Percentiles rank a stretch among this genome's conserved stretches.
Conservation (phyloP, 2,888 invertebrate genomes). For the Blastobasis adustella region DNA sequence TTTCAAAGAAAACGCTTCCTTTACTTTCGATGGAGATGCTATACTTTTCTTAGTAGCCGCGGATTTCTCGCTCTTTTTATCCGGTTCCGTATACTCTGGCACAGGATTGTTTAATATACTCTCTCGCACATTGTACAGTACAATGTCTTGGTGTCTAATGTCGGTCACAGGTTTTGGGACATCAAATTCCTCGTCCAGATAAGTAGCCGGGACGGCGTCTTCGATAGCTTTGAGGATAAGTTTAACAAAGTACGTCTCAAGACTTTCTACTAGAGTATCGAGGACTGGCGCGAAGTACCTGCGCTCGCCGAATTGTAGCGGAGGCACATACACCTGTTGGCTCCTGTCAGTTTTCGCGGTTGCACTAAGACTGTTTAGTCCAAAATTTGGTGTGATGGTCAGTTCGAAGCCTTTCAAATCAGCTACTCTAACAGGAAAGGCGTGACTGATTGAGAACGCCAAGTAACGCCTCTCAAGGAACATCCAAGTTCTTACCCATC, state of each 20-base stretch:
- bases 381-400: slow-evolving; percentile 30
- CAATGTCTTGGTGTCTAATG: slow-evolving; percentile 51
- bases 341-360: slow-evolving; percentile 28
- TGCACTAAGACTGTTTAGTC: slow-evolving; percentile 17
- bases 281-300: slow-evolving; percentile 48
- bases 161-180: slow-evolving; percentile 43
- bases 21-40: too few species aligned
- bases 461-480: slow-evolving; percentile 53
- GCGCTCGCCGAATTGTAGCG: slow-evolving; percentile 38
- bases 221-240: slow-evolving; percentile 43
- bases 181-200: slow-evolving; percentile 44
- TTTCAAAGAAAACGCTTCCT: too few species aligned
- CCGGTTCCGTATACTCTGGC: slow-evolving; percentile 1
- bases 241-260: slow-evolving; percentile 23
- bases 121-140: slow-evolving; percentile 37
- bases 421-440: slow-evolving; percentile 44
- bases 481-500: slow-evolving; percentile 61
- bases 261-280: slow-evolving; percentile 22
- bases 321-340: slow-evolving; percentile 40
- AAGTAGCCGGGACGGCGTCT: slow-evolving; percentile 38
- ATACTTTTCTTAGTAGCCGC: slow-evolving; percentile 13
- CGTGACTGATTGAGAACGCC: slow-evolving; percentile 50
- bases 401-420: slow-evolving; percentile 32
- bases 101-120: slow-evolving; percentile 24
- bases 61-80: slow-evolving; percentile 4